Base-by-base conservation (phyloP, 1,140 invertebrate species). In the Cataglyphis hispanica region DNA sequence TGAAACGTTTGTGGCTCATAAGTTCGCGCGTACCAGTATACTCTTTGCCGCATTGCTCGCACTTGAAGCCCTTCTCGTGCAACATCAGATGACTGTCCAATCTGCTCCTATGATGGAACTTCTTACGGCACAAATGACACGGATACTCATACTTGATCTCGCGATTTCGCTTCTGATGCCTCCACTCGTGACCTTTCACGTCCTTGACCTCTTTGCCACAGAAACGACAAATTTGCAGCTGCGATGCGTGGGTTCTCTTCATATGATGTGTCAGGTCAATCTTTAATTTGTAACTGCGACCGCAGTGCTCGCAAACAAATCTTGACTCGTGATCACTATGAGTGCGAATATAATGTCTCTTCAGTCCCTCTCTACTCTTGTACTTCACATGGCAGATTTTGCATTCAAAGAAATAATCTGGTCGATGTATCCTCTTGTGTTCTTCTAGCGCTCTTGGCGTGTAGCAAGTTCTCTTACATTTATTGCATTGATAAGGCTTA, bases 1-100 rank as follows among this genome's bases (percentile, higher is more conserved):
- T 92, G 16, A 89, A 94, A 40, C 96, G 92, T 75, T 96, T 95
- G 88, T 97, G 96, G 1, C 96, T 96, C 53, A 95, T 94, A 0
- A 97, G 91, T 69, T 96, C 64, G 0, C 46, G 40, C 2, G 87
- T 85, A 5, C 89, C 85, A 0, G 53, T 25, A 19, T n/a, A 92
- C 11, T 90, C 94, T 75, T 95, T 95, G 5, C 80, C 89, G 63
- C 93, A 94, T 6, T 91, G 64, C 0, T 89, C 89, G 67, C 92
- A 94, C 19, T 90, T 89, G 50, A 90, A 93, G 1, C 50, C 70
- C n/a, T 93, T 87, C 46, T 94, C 91, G 67, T 96, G 96, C 4
- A 91, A 91, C 63, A 93, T 93, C 64, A 96, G 78, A 80, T 96
- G 96, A n/a, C 93, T 90, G 5, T 94, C 90, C 60, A 96, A 84